Percentiles rank a stretch among this genome's conserved stretches.
Conservation (phyloP, 2,113 vertebrate genomes). For the Scatophagus argus region DNA sequence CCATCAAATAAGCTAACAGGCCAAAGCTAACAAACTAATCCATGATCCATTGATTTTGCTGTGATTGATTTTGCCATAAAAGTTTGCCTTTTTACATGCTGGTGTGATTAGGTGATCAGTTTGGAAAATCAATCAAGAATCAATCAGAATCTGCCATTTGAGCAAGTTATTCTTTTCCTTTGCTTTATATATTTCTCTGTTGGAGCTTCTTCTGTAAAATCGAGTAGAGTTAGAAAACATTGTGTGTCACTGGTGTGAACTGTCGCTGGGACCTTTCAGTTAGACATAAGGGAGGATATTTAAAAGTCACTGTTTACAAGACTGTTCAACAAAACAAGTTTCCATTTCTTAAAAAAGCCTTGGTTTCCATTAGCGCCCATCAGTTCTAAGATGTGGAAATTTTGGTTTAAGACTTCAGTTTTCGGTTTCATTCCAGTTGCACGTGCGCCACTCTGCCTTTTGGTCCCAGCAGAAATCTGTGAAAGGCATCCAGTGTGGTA, state of each 20-base stretch:
- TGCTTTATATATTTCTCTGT: neutral
- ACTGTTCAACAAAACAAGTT: constrained; percentile 52
- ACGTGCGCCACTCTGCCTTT: constrained; percentile 12
- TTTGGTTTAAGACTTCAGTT: constrained; percentile 31
- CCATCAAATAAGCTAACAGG: too few species aligned
- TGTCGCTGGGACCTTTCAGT: neutral
- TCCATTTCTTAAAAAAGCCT: constrained; percentile 15
- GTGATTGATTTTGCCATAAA: too few species aligned
- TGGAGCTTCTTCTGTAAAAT: neutral
- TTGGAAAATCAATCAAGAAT: too few species aligned
- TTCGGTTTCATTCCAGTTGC: constrained; percentile 24
- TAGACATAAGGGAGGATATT: constrained; percentile 31
- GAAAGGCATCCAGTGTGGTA: constrained; percentile 67
- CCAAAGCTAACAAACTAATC: too few species aligned
- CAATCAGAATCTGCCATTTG: neutral
- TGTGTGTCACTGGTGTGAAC: neutral
- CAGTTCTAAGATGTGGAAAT: constrained; percentile 54
- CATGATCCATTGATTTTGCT: too few species aligned
- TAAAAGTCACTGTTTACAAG: constrained; percentile 42
- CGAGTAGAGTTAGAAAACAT: neutral
- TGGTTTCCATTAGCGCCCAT: neutral
- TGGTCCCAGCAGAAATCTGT: constrained; percentile 60
- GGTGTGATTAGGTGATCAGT: too few species aligned
- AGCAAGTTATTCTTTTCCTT: neutral
- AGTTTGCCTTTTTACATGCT: too few species aligned